Evolutionary conservation across 1,140 invertebrate species (phyloP).

Genomic region (Drosophila kanapiae): DNA sequence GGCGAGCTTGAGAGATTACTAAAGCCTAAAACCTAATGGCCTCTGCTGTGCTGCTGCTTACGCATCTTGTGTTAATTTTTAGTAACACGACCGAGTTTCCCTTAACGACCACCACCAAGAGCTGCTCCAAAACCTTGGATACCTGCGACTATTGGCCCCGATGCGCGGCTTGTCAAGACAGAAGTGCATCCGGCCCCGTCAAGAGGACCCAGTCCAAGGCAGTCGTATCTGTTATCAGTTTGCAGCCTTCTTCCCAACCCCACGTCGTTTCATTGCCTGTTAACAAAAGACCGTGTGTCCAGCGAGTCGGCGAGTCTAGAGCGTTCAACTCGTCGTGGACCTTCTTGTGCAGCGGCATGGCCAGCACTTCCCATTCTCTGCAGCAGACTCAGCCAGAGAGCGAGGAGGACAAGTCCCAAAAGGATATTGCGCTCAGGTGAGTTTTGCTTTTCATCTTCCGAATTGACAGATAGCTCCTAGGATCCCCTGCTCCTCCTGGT

Average conservation of each 20-base stretch:
- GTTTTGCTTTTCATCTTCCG: conserved; percentile 10
- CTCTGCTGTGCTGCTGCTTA: conserved; percentile 5
- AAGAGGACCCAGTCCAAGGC: conserved; percentile 11
- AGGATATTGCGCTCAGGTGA: conserved; percentile 36
- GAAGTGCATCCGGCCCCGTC: conserved; percentile 5
- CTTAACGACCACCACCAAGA: conserved; percentile 49
- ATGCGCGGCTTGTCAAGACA: conserved; percentile 62
- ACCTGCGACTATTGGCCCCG: conserved; percentile 79
- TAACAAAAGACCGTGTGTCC: conserved; percentile 38
- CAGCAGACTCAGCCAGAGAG: background rate
- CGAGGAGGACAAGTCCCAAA: background rate
- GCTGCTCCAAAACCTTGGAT: conserved; percentile 58
- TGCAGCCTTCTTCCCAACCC: conserved; percentile 4
- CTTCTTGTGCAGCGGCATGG: conserved; percentile 63
- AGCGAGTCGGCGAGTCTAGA: background rate
- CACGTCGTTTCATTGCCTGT: conserved; percentile 57
- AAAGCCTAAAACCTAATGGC: background rate
- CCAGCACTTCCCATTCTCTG: conserved; percentile 11
- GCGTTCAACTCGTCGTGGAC: conserved; percentile 55
- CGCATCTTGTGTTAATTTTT: conserved; percentile 29
- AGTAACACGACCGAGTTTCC: conserved; percentile 22
- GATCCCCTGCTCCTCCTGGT: background rate
- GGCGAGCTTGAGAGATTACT: conserved; percentile 3
- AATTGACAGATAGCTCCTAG: conserved; percentile 21
- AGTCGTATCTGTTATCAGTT: background rate